These are phyloP conservation scores for Maniola hyperantus DNA, from an alignment of 2,888 invertebrate genomes.

Conservation along the genomic window DNA sequence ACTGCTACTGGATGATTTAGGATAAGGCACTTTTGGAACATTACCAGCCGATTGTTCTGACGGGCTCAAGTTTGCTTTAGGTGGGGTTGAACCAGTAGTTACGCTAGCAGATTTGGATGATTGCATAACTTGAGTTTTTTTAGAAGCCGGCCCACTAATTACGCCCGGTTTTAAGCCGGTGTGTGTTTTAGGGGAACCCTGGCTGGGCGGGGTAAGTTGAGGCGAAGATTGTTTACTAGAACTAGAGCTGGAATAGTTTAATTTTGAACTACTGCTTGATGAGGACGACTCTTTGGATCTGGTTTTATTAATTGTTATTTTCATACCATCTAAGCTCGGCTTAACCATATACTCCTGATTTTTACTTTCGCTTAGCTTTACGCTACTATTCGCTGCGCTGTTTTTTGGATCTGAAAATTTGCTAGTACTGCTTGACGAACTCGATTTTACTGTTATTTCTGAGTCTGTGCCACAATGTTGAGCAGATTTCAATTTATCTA, in stretches of 20 bases:
- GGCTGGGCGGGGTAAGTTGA: constrained; percentile 75
- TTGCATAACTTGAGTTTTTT: constrained; percentile 87
- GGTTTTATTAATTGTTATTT: constrained; percentile 95
- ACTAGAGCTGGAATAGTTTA: constrained; percentile 72
- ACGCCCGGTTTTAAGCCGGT: constrained; percentile 93
- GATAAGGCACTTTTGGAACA: constrained; percentile 75
- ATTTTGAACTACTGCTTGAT: constrained; percentile 73
- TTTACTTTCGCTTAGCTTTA: constrained; percentile 78
- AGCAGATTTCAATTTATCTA: constrained; percentile 92
- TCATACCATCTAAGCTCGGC: constrained; percentile 93
- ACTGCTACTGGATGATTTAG: constrained; percentile 69
- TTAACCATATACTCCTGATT: constrained; percentile 95
- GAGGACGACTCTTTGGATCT: constrained; percentile 86
- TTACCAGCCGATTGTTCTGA: constrained; percentile 63
- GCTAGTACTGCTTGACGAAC: constrained; percentile 66
- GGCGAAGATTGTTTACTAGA: constrained; percentile 76
- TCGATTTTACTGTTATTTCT: constrained; percentile 74
- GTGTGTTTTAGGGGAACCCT: constrained; percentile 90
- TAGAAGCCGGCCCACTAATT: constrained; percentile 93
- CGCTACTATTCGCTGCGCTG: constrained; percentile 64
- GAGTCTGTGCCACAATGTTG: constrained; percentile 85
- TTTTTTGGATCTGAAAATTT: constrained; percentile 78
- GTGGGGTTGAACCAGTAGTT: constrained; percentile 70
- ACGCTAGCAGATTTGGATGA: constrained; percentile 70
- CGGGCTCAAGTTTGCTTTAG: constrained; percentile 69